Conservation (phyloP, 2,797 vertebrate genomes). For the Tympanoctomys barrerae region DNA sequence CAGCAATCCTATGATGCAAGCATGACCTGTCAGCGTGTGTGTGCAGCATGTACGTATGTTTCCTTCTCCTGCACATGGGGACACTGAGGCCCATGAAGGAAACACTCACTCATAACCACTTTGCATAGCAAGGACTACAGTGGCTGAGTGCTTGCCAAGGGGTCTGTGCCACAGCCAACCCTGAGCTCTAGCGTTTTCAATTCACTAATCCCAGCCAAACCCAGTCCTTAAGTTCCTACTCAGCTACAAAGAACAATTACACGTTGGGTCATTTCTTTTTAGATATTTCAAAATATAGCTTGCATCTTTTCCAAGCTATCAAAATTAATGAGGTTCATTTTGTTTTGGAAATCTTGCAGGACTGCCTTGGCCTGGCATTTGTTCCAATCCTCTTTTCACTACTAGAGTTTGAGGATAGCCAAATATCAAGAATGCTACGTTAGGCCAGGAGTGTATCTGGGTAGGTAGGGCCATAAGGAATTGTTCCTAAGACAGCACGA, state of each 20-base stretch:
- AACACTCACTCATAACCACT: not conserved
- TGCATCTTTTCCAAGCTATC: slow-evolving; percentile 1
- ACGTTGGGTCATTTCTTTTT: not conserved
- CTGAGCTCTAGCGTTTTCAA: not conserved
- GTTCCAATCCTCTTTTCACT: not conserved
- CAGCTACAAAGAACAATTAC: not conserved
- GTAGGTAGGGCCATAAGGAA: not conserved
- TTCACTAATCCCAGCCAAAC: not conserved
- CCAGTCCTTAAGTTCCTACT: not conserved
- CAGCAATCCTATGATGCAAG: not conserved
- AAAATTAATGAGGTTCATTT: not conserved
- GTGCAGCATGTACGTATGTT: not conserved
- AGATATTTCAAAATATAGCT: slow-evolving; percentile 7
- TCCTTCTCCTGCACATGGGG: not conserved
- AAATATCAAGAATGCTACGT: not conserved
- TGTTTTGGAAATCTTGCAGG: slow-evolving; percentile 19
- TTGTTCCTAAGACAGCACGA: not conserved
- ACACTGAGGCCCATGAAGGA: not conserved
- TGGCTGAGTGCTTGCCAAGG: not conserved
- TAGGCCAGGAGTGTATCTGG: not conserved
- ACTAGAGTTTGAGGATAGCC: not conserved
- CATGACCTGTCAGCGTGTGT: not conserved
- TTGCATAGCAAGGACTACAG: not conserved
- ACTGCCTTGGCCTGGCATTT: not conserved
- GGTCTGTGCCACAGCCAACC: accelerated